Percentiles rank a stretch among this genome's conserved stretches.
Evolutionary conservation across 2,113 vertebrate genomes (phyloP).

Genomic region (Hemichromis elongatus): DNA sequence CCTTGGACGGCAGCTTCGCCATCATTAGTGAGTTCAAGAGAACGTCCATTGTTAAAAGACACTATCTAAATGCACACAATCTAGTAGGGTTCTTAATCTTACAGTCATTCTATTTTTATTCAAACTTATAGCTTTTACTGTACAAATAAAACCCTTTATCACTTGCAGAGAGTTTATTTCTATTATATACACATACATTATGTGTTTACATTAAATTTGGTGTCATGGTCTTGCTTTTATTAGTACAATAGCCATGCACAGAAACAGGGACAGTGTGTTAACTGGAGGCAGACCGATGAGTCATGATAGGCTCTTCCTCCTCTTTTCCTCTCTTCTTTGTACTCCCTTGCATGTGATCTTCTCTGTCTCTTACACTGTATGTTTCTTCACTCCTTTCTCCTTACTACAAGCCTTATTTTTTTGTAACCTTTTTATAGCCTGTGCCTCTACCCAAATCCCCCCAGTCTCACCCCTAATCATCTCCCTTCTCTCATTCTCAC

Average conservation of each 20-base stretch:
- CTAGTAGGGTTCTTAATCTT: not conserved
- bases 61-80: not conserved
- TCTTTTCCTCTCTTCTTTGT: not conserved
- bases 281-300: constrained; percentile 21
- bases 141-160: not conserved
- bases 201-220: not conserved
- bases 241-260: not conserved
- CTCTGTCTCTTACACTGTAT: not conserved
- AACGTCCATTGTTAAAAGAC: not conserved
- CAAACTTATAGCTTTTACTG: not conserved
- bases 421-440: not conserved
- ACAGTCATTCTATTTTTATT: not conserved
- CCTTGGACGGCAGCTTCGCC: not conserved
- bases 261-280: not conserved
- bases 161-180: not conserved
- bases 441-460: not conserved
- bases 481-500: not conserved
- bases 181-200: not conserved
- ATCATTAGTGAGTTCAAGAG: not conserved
- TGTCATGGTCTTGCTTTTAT: not conserved
- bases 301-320: constrained; percentile 19
- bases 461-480: not conserved
- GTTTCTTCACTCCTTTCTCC: not conserved
- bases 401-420: not conserved
- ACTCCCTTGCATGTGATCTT: not conserved